phyloP scores from a whole-genome alignment of 2,113 vertebrate genomes.

The Tympanuchus pallidicinctus region DNA sequence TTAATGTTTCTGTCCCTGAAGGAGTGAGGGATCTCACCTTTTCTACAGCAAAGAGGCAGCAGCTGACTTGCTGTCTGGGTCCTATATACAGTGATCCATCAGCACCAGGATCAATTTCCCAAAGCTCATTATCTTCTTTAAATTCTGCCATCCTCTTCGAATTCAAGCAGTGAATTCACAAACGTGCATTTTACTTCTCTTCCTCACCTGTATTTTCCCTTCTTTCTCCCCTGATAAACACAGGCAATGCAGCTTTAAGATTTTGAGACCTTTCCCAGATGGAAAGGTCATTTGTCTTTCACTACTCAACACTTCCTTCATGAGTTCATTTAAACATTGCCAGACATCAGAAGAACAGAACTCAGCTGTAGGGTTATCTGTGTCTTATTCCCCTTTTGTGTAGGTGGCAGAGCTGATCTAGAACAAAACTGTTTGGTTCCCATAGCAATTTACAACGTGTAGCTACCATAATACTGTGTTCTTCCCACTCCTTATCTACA shows the following conservation, averaged over 20 bases:
- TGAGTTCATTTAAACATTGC: slow-evolving; percentile 76
- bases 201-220: slow-evolving; percentile 48
- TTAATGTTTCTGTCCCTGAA: background rate
- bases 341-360: slow-evolving; percentile 73
- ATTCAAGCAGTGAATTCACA: background rate
- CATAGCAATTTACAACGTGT: slow-evolving; percentile 66
- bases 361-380: slow-evolving; percentile 72
- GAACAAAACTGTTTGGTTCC: slow-evolving; percentile 74
- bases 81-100: slow-evolving; percentile 45
- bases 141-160: slow-evolving; percentile 13
- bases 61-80: background rate
- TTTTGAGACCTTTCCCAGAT: slow-evolving; percentile 73
- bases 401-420: slow-evolving; percentile 71
- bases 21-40: background rate
- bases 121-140: slow-evolving; percentile 36
- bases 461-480: slow-evolving; percentile 19
- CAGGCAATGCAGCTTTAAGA: slow-evolving; percentile 58
- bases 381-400: slow-evolving; percentile 64
- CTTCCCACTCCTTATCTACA: slow-evolving; percentile 68
- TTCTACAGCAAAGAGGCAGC: background rate
- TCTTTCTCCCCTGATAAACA: slow-evolving; percentile 44
- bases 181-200: background rate
- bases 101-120: slow-evolving; percentile 32
- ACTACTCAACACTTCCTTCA: slow-evolving; percentile 75
- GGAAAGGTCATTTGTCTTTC: slow-evolving; percentile 78